A percentile compares a stretch with the other conserved stretches of the same genome.
Conservation (phyloP, 1,140 invertebrate species). For the Neodiprion virginianus region DNA sequence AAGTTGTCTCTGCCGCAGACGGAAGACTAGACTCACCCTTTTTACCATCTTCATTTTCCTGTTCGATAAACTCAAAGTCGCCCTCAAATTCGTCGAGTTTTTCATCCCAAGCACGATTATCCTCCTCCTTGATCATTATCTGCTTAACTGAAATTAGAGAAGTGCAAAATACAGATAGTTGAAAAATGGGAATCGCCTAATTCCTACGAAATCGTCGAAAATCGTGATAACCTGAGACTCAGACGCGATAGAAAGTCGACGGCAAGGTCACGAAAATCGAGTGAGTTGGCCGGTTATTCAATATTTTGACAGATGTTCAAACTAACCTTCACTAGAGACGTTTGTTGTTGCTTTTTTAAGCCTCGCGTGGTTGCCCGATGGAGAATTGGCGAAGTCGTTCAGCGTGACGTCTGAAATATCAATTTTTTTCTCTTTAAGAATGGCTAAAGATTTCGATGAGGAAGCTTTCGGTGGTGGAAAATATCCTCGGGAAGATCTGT, state of each 20-base stretch:
- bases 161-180: conserved; percentile 9
- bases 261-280: too few species aligned
- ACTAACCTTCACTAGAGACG: conserved; percentile 12
- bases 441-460: too few species aligned
- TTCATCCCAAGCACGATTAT: conserved; percentile 66
- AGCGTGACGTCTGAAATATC: conserved; percentile 70
- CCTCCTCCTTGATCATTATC: conserved; percentile 37
- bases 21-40: conserved; percentile 30
- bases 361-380: conserved; percentile 56
- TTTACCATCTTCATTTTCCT: conserved; percentile 60
- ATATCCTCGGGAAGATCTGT: too few species aligned
- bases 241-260: too few species aligned
- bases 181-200: conserved; percentile 5
- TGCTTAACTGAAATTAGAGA: conserved; percentile 40
- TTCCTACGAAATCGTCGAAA: neutral
- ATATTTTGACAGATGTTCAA: too few species aligned
- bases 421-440: neutral
- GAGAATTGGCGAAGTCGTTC: conserved; percentile 69
- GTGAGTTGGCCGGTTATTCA: too few species aligned
- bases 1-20: neutral
- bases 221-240: neutral
- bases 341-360: conserved; percentile 64
- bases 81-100: conserved; percentile 62
- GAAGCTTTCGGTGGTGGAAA: too few species aligned
- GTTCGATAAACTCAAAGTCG: conserved; percentile 56